These are phyloP conservation scores for Petrocephalus zakoni DNA, from an alignment of 2,113 vertebrate species.

Conservation along the genomic window DNA sequence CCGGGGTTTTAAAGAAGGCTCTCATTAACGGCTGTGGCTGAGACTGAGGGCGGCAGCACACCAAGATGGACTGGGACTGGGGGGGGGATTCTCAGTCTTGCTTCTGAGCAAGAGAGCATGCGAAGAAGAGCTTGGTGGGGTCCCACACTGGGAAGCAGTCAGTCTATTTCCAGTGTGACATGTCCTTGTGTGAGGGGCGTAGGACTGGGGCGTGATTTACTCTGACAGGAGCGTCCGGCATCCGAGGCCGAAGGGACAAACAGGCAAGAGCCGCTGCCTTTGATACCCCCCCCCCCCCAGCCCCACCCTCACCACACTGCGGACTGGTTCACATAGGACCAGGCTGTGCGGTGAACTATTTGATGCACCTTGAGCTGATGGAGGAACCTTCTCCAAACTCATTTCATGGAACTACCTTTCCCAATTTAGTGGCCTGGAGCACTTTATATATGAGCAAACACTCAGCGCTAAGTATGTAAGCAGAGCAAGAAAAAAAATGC, in stretches of 20 bases:
- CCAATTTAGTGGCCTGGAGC: neutral
- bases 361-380: conserved; percentile 61
- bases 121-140: neutral
- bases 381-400: conserved; percentile 38
- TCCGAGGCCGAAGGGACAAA: conserved; percentile 59
- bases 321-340: conserved; percentile 65
- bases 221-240: conserved; percentile 61
- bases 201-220: conserved; percentile 50
- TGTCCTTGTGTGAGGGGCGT: conserved; percentile 28
- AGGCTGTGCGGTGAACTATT: conserved; percentile 57
- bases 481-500: conserved; percentile 33
- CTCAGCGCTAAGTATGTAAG: conserved; percentile 37
- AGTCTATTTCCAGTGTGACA: conserved; percentile 21
- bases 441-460: neutral
- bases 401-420: conserved; percentile 31
- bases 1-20: neutral
- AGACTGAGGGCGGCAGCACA: neutral
- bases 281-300: conserved; percentile 62
- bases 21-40: neutral
- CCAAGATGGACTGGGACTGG: neutral
- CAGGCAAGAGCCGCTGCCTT: conserved; percentile 51
- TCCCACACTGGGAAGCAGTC: neutral
- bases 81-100: neutral
- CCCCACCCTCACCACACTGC: neutral
- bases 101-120: neutral